Conservation (phyloP, 2,113 vertebrate species). For the Circaetus gallicus region DNA sequence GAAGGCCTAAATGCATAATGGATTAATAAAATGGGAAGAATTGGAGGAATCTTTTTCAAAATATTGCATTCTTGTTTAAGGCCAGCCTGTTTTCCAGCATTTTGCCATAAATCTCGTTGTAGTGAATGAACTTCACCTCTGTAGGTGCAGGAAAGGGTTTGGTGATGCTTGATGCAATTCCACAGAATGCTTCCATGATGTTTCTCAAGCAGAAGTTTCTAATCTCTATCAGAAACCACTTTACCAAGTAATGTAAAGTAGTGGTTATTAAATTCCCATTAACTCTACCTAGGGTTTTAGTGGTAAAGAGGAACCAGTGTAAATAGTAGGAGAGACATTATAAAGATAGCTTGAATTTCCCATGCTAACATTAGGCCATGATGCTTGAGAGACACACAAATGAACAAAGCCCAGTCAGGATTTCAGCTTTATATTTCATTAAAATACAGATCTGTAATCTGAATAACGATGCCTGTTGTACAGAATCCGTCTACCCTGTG, state of each 20-base stretch:
- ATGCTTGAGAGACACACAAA: neutral
- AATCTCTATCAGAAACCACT: neutral
- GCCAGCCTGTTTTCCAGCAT: neutral
- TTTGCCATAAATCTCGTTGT: neutral
- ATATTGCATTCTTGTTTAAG: neutral
- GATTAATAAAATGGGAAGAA: neutral
- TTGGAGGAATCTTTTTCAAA: neutral
- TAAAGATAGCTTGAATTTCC: neutral
- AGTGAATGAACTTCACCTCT: neutral
- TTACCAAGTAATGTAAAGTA: neutral
- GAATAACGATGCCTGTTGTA: neutral
- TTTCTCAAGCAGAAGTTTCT: neutral
- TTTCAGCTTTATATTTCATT: neutral
- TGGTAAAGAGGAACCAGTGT: neutral
- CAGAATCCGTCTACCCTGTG: neutral
- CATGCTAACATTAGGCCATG: fast-evolving
- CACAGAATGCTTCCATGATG: neutral
- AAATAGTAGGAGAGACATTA: neutral
- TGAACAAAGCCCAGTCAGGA: neutral
- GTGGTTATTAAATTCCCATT: neutral
- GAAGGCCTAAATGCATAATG: neutral
- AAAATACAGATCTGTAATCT: neutral
- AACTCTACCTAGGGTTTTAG: neutral
- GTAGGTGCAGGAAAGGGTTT: neutral
- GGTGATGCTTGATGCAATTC: neutral